A percentile compares a stretch with the other conserved stretches of the same genome.
These are phyloP conservation scores for Incurvaria masculella DNA, from an alignment of 2,888 invertebrate species.

Conservation along the genomic window DNA sequence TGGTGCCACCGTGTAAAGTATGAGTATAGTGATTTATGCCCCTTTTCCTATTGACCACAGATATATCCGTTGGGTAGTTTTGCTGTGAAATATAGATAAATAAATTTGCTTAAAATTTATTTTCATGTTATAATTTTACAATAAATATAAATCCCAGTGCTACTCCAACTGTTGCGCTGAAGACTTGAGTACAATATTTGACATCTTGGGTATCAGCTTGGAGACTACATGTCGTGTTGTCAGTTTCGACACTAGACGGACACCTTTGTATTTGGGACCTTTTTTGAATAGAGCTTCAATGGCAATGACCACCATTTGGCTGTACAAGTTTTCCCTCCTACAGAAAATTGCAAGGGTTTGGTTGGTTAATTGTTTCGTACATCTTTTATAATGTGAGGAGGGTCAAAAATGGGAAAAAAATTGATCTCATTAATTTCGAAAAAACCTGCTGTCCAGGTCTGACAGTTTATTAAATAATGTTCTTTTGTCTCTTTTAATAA, in stretches of 20 bases:
- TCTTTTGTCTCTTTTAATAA: neutral
- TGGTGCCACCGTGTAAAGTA: too few species aligned
- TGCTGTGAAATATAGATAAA: too few species aligned
- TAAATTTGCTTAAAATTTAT: too few species aligned
- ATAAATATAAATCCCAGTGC: slow-evolving; percentile 8
- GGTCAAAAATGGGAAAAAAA: slow-evolving; percentile 1
- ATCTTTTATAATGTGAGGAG: slow-evolving; percentile 2
- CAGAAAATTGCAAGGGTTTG: too few species aligned
- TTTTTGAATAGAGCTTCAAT: too few species aligned
- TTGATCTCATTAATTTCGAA: too few species aligned
- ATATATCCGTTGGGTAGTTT: too few species aligned
- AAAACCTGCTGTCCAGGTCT: neutral
- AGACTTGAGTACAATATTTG: slow-evolving; percentile 13
- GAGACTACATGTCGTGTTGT: slow-evolving; percentile 11
- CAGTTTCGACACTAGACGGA: slow-evolving; percentile 9
- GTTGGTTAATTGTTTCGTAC: neutral
- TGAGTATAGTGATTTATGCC: too few species aligned
- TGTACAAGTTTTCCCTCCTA: slow-evolving; percentile 6
- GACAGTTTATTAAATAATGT: neutral
- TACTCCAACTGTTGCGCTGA: slow-evolving; percentile 12
- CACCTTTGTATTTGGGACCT: slow-evolving; percentile 9
- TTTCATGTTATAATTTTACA: too few species aligned
- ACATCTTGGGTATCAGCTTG: slow-evolving; percentile 14
- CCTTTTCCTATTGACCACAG: too few species aligned
- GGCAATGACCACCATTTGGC: slow-evolving; percentile 14